These are phyloP conservation scores for Phyto melanocephala DNA, from an alignment of 2,888 invertebrate genomes.

Conservation along the genomic window DNA sequence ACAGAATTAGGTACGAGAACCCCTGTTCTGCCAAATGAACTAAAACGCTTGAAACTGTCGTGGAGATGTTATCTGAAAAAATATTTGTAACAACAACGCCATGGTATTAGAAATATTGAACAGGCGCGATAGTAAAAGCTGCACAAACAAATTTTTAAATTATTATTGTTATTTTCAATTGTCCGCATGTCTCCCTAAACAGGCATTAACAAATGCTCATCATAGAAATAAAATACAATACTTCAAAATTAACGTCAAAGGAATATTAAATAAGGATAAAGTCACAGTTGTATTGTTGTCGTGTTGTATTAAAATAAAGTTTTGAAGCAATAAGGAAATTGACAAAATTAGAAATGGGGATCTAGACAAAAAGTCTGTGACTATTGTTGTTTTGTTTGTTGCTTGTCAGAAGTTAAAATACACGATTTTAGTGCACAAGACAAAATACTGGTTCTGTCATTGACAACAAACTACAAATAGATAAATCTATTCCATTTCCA, in stretches of 20 bases:
- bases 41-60: no score
- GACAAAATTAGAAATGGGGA: no score
- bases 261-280: background rate
- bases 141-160: slow-evolving; percentile 4
- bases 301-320: background rate
- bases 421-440: background rate
- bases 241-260: slow-evolving; percentile 22
- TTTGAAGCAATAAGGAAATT: background rate
- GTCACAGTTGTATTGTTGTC: background rate
- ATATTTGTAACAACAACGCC: no score
- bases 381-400: slow-evolving; percentile 3
- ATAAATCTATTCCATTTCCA: slow-evolving; percentile 57
- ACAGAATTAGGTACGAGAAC: background rate
- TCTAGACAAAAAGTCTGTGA: no score
- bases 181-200: slow-evolving; percentile 17
- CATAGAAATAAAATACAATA: background rate
- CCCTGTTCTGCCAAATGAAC: no score
- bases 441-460: slow-evolving; percentile 31
- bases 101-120: no score
- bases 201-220: background rate
- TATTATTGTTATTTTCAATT: slow-evolving; percentile 34
- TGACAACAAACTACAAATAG: slow-evolving; percentile 36
- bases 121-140: no score
- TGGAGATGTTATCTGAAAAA: no score
- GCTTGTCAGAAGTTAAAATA: slow-evolving; percentile 31